Percentiles rank a stretch among this genome's conserved stretches.
These are phyloP conservation scores for Boloria euphrosyne DNA, from an alignment of 2,888 invertebrate species.

Conservation along the genomic window DNA sequence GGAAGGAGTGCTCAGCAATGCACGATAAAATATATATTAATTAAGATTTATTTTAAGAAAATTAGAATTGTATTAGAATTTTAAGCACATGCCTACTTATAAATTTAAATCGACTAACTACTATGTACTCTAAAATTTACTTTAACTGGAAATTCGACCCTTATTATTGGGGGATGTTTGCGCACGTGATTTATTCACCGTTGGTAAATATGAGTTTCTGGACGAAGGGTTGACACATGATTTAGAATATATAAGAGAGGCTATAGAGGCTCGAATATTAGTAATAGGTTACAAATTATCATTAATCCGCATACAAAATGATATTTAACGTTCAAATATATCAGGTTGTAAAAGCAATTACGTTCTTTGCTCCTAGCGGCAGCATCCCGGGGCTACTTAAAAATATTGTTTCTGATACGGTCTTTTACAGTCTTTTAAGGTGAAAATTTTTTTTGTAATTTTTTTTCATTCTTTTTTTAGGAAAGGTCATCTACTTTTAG, in stretches of 20 bases:
- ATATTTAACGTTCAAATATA: not conserved
- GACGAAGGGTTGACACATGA: constrained; percentile 16
- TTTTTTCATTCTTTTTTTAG: no score
- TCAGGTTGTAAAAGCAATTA: no score
- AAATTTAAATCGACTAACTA: not conserved
- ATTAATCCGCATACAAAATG: not conserved
- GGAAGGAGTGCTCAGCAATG: no score
- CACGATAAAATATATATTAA: no score
- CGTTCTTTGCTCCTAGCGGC: no score
- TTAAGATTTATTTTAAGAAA: no score
- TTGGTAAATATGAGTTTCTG: constrained; percentile 13
- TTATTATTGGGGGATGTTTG: constrained; percentile 18
- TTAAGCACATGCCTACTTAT: not conserved
- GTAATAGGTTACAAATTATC: not conserved
- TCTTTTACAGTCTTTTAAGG: no score
- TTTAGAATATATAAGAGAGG: constrained; percentile 2
- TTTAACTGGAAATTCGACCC: constrained; percentile 17
- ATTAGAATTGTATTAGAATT: no score
- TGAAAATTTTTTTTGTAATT: no score
- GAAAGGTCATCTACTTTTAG: no score
- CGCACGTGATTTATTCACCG: constrained; percentile 16
- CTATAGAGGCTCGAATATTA: constrained; percentile 2
- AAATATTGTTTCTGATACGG: no score
- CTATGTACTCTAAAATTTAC: constrained; percentile 7
- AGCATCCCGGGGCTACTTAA: no score